These are phyloP conservation scores for Drosophila lini DNA, from an alignment of 1,140 invertebrate genomes.

Conservation along the genomic window DNA sequence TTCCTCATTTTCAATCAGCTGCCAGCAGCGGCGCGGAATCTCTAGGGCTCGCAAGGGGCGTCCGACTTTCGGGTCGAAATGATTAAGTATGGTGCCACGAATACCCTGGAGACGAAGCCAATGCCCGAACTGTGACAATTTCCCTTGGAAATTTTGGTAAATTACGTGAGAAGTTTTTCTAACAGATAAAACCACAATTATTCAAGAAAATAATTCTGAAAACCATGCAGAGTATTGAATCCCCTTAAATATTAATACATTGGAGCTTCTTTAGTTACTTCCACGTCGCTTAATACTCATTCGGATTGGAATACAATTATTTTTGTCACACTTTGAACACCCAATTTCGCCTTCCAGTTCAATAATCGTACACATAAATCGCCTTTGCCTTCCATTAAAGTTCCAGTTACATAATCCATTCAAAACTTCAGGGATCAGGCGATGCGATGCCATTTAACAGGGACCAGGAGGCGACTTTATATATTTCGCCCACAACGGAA, in stretches of 20 bases:
- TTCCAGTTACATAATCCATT: slow-evolving; percentile 22
- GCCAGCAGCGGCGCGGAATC: slow-evolving; percentile 7
- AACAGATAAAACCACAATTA: background rate
- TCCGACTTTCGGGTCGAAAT: slow-evolving; percentile 20
- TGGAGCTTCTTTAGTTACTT: background rate
- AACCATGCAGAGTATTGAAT: too few species aligned
- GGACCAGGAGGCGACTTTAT: background rate
- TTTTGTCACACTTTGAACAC: background rate
- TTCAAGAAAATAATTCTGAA: background rate
- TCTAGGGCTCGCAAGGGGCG: background rate
- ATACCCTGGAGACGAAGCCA: slow-evolving; percentile 18
- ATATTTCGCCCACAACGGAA: slow-evolving; percentile 3
- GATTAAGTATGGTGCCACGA: slow-evolving; percentile 25
- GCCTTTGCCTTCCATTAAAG: slow-evolving; percentile 13
- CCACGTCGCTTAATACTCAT: slow-evolving; percentile 1
- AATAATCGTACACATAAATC: slow-evolving; percentile 20
- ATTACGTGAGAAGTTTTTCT: background rate
- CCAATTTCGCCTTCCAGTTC: background rate
- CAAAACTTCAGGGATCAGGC: slow-evolving; percentile 1
- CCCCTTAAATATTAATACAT: background rate
- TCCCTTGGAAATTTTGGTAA: too few species aligned
- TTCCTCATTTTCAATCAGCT: slow-evolving; percentile 59
- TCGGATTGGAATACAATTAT: slow-evolving; percentile 5
- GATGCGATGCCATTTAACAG: slow-evolving; percentile 14
- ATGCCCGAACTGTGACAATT: slow-evolving; percentile 5